phyloP scores from a whole-genome alignment of 1,140 invertebrate species.

The Trypoxylus dichotomus region DNA sequence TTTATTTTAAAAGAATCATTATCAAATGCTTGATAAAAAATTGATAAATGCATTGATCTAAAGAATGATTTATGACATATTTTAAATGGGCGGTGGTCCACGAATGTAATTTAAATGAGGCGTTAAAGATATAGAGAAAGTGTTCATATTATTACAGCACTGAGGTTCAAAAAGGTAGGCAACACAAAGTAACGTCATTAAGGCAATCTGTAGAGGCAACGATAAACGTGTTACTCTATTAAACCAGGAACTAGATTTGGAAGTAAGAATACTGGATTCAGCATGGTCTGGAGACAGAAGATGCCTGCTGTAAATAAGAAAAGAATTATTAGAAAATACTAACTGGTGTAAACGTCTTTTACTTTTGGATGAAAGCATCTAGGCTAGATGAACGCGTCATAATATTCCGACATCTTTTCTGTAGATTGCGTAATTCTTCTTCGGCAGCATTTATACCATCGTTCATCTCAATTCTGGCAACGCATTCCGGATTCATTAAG shows the following conservation, averaged over 20 bases:
- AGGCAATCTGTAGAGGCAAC: slow-evolving; percentile 78
- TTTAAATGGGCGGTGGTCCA: slow-evolving; percentile 71
- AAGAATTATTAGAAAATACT: not conserved
- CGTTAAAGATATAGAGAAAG: slow-evolving; percentile 76
- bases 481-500: slow-evolving; percentile 66
- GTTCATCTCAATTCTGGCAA: slow-evolving; percentile 63
- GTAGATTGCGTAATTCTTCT: slow-evolving; percentile 73
- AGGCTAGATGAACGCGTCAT: slow-evolving; percentile 68
- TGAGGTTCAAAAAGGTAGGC: slow-evolving; percentile 80
- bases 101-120: slow-evolving; percentile 83
- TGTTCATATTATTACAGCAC: slow-evolving; percentile 85
- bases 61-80: no score
- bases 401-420: slow-evolving; percentile 75
- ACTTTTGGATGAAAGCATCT: slow-evolving; percentile 41
- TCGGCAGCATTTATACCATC: slow-evolving; percentile 77
- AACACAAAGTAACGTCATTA: slow-evolving; percentile 78
- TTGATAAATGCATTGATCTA: slow-evolving; percentile 3
- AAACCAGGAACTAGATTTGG: slow-evolving; percentile 59
- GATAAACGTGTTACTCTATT: slow-evolving; percentile 77
- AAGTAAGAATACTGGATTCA: not conserved
- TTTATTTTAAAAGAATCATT: not conserved
- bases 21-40: not conserved
- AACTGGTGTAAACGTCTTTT: not conserved
- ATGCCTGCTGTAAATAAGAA: not conserved
- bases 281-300: not conserved